A percentile compares a stretch with the other conserved stretches of the same genome.
phyloP scores from a whole-genome alignment of 2,797 vertebrate species.

The Luscinia megarhynchos region DNA sequence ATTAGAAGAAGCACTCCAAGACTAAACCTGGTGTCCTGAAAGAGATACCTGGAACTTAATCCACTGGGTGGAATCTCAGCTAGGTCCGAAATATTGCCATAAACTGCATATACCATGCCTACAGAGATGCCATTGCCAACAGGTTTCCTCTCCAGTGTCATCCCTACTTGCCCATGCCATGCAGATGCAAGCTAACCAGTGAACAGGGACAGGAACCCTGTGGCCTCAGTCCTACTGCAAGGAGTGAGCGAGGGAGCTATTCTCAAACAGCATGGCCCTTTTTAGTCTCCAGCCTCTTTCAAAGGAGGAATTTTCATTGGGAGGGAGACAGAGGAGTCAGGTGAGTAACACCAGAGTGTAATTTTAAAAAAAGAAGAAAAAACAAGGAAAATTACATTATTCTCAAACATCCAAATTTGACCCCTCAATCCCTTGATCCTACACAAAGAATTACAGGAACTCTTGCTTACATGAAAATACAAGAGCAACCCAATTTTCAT shows the following conservation, averaged over 20 bases:
- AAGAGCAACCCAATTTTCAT: background rate
- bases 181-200: background rate
- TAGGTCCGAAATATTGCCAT: background rate
- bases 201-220: background rate
- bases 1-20: background rate
- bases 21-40: background rate
- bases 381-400: background rate
- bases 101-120: background rate
- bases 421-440: background rate
- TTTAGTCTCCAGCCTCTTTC: background rate
- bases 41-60: background rate
- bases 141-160: background rate
- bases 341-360: fast-evolving
- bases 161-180: background rate
- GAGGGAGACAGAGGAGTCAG: background rate
- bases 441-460: background rate
- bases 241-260: background rate
- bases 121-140: background rate
- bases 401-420: background rate
- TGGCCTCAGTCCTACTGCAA: background rate
- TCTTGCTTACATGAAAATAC: background rate
- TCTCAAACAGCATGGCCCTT: background rate
- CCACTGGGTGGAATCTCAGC: background rate
- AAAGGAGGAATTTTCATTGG: background rate
- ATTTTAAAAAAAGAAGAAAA: background rate